Evolutionary conservation across 2,113 vertebrate species (phyloP).

Genomic region (Loxodonta africana): DNA sequence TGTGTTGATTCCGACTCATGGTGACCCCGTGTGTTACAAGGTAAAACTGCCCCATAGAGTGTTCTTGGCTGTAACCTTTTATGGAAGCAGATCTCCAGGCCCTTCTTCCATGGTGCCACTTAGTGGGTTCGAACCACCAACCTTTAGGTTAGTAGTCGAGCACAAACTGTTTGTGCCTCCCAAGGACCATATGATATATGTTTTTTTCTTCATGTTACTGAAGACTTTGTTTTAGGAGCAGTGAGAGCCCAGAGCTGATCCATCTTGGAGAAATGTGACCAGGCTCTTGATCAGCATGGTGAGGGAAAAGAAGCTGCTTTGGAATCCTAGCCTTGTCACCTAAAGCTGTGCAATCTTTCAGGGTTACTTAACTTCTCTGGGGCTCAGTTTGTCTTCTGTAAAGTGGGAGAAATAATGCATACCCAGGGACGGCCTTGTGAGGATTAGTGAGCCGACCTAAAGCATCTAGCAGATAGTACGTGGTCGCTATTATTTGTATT

Average conservation of each 20-base stretch:
- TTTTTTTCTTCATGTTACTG: neutral
- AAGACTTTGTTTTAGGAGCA: neutral
- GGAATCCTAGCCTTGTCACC: neutral
- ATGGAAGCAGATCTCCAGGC: too few species aligned
- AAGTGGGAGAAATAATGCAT: neutral
- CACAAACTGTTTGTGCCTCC: neutral
- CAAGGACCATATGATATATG: neutral
- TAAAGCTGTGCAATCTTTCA: neutral
- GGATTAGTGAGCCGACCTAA: too few species aligned
- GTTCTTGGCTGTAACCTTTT: too few species aligned
- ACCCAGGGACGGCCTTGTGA: neutral
- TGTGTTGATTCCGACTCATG: too few species aligned
- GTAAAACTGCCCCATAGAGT: too few species aligned
- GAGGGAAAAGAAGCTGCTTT: neutral
- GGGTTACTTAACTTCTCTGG: neutral
- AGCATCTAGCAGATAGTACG: too few species aligned
- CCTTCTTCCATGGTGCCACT: too few species aligned
- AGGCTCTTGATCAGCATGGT: neutral
- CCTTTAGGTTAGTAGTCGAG: neutral
- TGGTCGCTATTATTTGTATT: neutral
- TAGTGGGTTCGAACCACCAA: neutral
- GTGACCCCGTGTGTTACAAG: too few species aligned
- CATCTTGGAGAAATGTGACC: neutral
- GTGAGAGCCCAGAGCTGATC: neutral
- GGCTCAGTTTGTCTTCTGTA: neutral